phyloP scores from a whole-genome alignment of 2,888 invertebrate genomes.

The Invenusta paracnida region DNA sequence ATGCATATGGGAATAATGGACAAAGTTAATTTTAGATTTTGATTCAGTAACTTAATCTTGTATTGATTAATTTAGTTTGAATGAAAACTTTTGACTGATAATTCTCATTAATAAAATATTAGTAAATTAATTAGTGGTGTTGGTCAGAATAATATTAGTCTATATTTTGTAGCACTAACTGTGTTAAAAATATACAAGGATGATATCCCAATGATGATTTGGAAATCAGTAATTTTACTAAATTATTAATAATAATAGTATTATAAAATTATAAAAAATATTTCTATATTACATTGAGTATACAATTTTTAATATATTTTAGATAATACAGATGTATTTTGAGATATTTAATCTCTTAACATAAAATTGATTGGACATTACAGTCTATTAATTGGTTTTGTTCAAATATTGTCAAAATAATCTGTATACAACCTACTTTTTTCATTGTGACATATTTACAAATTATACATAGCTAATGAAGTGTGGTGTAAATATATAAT shows the following conservation, averaged over 20 bases:
- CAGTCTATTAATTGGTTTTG: too few species aligned
- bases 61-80: constrained; percentile 26
- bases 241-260: too few species aligned
- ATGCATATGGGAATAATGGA: neutral
- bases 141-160: neutral
- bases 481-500: neutral
- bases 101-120: neutral
- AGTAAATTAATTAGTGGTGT: neutral
- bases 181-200: neutral
- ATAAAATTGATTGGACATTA: too few species aligned
- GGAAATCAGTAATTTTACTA: too few species aligned
- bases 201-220: neutral
- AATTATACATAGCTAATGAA: neutral
- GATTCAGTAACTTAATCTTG: constrained; percentile 22
- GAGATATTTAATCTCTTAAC: too few species aligned
- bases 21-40: neutral
- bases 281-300: too few species aligned
- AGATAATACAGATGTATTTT: too few species aligned
- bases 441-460: neutral
- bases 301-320: too few species aligned
- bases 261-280: too few species aligned
- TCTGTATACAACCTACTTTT: neutral
- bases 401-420: too few species aligned
- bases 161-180: neutral
- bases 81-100: neutral